Percentiles rank a stretch among this genome's conserved stretches.
These are phyloP conservation scores for Trachelus troglodyta DNA, from an alignment of 2,888 invertebrate species.

Conservation along the genomic window DNA sequence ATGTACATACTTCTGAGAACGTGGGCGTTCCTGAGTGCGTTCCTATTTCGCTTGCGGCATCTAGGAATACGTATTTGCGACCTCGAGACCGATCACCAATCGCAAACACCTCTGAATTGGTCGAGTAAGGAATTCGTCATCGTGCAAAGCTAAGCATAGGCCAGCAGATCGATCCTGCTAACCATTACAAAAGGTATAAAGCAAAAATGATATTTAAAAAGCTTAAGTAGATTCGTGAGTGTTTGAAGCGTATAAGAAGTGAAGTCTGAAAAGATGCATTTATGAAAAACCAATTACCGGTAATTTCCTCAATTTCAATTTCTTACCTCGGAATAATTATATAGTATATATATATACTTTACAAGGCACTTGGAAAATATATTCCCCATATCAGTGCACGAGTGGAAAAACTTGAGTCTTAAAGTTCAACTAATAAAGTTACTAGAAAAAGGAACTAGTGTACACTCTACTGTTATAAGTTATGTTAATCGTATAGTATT, in stretches of 20 bases:
- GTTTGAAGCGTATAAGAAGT: not conserved
- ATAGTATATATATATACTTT: not conserved
- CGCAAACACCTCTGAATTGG: not conserved
- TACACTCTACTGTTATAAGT: conserved; percentile 23
- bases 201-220: not conserved
- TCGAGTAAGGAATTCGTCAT: not conserved
- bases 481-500: not conserved
- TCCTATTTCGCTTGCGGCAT: not conserved
- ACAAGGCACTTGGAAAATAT: not conserved
- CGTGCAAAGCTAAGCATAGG: not conserved
- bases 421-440: not conserved
- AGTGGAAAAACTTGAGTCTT: not conserved
- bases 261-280: not conserved
- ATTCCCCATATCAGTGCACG: not conserved
- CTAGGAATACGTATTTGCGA: not conserved
- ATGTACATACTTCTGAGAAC: not conserved
- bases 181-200: not conserved
- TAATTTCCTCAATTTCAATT: not conserved
- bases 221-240: not conserved
- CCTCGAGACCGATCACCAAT: not conserved
- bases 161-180: not conserved
- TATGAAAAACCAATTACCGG: not conserved
- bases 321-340: not conserved
- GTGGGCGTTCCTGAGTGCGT: conserved; percentile 10
- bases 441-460: conserved; percentile 11